Evolutionary conservation across 2,888 invertebrate species (phyloP), one percentile per base, ranked within the genome.

Genomic region (Stomorhina lunata): DNA sequence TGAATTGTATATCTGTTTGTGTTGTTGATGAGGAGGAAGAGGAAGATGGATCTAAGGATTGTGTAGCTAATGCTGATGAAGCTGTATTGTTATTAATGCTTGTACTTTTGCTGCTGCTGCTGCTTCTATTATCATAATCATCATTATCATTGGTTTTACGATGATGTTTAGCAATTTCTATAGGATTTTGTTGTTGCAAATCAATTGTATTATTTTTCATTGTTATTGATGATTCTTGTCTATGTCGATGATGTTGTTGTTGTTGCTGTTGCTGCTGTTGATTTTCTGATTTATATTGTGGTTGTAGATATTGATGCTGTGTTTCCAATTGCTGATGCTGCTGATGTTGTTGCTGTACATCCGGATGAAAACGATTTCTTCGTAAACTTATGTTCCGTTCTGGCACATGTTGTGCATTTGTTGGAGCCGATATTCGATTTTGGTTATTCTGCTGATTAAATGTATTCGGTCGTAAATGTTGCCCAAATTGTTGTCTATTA

Each of bases 301-400:
- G 45, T 75, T 71, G 80, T 55, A 65, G 40, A 43, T 79, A 68
- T 55, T 72, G 71, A 17, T 53, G 68, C 29, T 69, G 65, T 55
- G 27, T 15, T 15, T 53, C 27, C 10, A 53, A n/a, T n/a, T n/a
- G 50, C 7, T 68, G 55, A 6, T 20, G 53, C 4, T 53, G 71
- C 17, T 66, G 66, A 25, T 81, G 80, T 17, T 73, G 82, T 25
- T 65, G 65, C 6, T 77, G 61, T 9, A 57, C 32, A 50, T 84
- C 76, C 66, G 80, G 81, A 83, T 85, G 84, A 77, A 83, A 85
- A 40, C 85, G 86, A 85, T 86, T 85, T 65, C 85, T 59, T n/a
- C 85, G 84, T 65, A 85, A 75, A 65, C 25, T 85, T 45, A 61
- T 77, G 40, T 45, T 57, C 25, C 72, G 73, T 20, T 73, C 83